Evolutionary conservation across 2,113 vertebrate species (phyloP), one percentile per base, ranked within the genome.

Genomic region (Vulpes ferrilata): DNA sequence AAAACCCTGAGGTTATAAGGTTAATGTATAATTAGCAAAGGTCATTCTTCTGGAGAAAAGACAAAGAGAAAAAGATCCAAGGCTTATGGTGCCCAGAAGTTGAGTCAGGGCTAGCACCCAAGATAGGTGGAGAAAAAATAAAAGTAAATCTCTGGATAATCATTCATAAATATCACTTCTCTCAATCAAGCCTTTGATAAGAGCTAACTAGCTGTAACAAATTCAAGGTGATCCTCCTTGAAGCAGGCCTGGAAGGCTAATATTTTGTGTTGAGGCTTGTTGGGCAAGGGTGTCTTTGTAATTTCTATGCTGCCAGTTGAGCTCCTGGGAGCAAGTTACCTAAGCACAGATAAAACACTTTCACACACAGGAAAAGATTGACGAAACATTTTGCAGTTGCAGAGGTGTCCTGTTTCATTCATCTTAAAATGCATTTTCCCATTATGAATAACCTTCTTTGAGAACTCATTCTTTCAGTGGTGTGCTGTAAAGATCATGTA

Each of bases 111-210:
- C 55, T 74, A 89, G 69, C 22, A 27, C 20, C 30, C 62, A 67
- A 57, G 38, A 20, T 57, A 95, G 69, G 64, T 92, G 20, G 64
- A 86, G 94, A 79, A 62, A 71, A 93, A 74, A 81, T 78, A 48
- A 92, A 96, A 83, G n/a, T 69, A 35, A 89, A 73, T 38, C 92
- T 96, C 79, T 83, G 60, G 95, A 57, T 88, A 87, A 81, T 93
- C 78, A 87, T 88, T 79, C 59, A 17, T 82, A 88, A 96, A 88
- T 90, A 93, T 30, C 55, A 13, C 81, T 73, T 90, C 64, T 48
- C 20, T 65, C 92, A 84, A 1, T 20, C 43, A 71, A 95, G 84
- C 90, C 80, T 97, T 97, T 96, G 97, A 85, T 93, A 96, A 92
- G 92, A 43, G 8, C 60, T 90, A 85, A 91, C 80, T 78, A 27